Conservation (phyloP, 2,113 vertebrate genomes). For the Brachyhypopomus occidentalis region DNA sequence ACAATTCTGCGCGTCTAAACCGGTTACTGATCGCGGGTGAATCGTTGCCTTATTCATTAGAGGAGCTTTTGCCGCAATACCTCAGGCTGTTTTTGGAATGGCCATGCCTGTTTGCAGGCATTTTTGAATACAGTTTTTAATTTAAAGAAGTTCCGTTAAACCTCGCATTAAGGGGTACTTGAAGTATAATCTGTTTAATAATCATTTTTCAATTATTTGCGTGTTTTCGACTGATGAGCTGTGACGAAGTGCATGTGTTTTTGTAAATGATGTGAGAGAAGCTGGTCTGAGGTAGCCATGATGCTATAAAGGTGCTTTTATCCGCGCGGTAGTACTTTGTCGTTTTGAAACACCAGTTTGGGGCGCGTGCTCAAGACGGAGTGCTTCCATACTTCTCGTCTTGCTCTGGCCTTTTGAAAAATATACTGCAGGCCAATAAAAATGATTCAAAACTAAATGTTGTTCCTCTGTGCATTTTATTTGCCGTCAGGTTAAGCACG, state of each 20-base stretch:
- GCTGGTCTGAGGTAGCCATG: constrained; percentile 48
- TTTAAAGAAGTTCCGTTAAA: background rate
- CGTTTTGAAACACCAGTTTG: constrained; percentile 30
- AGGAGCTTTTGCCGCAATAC: constrained; percentile 49
- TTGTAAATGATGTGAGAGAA: constrained; percentile 40
- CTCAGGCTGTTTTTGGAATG: constrained; percentile 69
- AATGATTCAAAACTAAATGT: constrained; percentile 51
- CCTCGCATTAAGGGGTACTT: constrained; percentile 11
- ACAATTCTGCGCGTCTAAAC: background rate
- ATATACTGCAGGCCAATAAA: constrained; percentile 72
- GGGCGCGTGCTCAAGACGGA: constrained; percentile 50
- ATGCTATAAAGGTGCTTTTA: background rate
- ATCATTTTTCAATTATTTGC: background rate
- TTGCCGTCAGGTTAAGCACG: background rate
- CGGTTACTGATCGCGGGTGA: background rate
- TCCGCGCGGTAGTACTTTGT: background rate
- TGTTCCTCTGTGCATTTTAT: constrained; percentile 44
- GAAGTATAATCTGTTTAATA: constrained; percentile 10
- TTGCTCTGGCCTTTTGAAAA: constrained; percentile 69
- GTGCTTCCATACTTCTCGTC: constrained; percentile 6
- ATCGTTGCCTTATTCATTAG: constrained; percentile 42
- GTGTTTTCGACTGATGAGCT: constrained; percentile 61
- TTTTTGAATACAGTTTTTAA: constrained; percentile 2
- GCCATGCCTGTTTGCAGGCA: constrained; percentile 52
- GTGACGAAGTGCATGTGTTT: constrained; percentile 68